Conservation (phyloP, 2,113 vertebrate species). For the Aptenodytes forsteri region DNA sequence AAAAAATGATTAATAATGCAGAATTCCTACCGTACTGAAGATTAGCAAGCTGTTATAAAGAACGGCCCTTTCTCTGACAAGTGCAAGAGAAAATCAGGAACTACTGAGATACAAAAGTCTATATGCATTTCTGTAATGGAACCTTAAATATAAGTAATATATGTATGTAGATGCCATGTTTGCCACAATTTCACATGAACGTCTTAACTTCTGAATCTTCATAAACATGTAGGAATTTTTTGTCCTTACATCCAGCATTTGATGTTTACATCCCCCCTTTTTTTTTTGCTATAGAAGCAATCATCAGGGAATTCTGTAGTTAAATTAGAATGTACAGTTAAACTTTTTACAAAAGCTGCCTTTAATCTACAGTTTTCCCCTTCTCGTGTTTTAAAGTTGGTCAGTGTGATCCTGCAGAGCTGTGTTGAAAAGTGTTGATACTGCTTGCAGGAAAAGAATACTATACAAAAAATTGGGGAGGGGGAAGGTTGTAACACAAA, state of each 20-base stretch:
- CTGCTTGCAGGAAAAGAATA: background rate
- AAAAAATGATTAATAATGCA: background rate
- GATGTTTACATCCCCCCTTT: background rate
- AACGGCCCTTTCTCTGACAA: background rate
- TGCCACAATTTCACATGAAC: background rate
- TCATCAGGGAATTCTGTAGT: background rate
- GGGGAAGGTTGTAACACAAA: background rate
- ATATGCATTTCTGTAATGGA: background rate
- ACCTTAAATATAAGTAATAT: background rate
- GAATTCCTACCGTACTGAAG: background rate
- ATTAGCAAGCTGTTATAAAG: background rate
- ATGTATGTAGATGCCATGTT: rapidly evolving
- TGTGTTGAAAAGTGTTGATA: background rate
- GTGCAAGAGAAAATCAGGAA: background rate
- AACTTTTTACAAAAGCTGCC: background rate
- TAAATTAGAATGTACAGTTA: background rate
- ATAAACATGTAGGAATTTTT: background rate
- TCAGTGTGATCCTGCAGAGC: background rate
- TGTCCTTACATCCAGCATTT: background rate
- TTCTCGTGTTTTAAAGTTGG: background rate
- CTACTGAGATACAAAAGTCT: background rate
- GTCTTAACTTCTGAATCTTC: background rate
- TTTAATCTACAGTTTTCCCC: background rate
- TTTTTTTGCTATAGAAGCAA: background rate
- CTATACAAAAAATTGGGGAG: background rate